Evolutionary conservation across 1,140 invertebrate species (phyloP), one percentile per base, ranked within the genome.

Genomic region (Lepidotrigona ventralis): DNA sequence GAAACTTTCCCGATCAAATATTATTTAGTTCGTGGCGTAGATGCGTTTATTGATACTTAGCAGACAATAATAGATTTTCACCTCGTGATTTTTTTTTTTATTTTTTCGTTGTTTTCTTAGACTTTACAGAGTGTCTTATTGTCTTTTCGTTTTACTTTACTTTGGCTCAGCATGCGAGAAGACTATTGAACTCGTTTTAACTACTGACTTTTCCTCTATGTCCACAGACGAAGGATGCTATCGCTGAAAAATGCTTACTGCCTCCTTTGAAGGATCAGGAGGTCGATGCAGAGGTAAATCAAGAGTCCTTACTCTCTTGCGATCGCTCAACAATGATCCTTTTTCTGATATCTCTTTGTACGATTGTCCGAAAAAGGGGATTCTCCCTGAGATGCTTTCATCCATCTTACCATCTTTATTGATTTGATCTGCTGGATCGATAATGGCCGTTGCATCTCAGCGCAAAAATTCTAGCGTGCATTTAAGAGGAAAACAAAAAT

Each of bases 221-320:
- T 90, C 79, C 70, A 76, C 88, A 87, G 86, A 58, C 73, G 77
- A 74, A 56, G 68, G 80, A 75, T 81, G 53, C 29, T 58, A 60
- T 75, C 64, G 71, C 81, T 85, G 80, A 83, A 83, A 90, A 90
- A 89, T 86, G 81, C 69, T 88, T 83, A 64, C 64, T 79, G 68
- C 79, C 82, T 68, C 68, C 83, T 78, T 82, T 85, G 90, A 87
- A 88, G 84, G 82, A 89, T 87, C 82, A 72, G 39, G 63, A 85
- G 60, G 72, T 66, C 75, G 86, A 80, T 74, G 85, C 83, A 88
- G 90, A 90, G 90, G 90, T 91, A 91, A 91, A 84, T 89, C 83
- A 79, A 84, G 83, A 71, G 69, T 75, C 81, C 63, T 85, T 81
- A 46, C 74, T 81, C 69, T 82, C 64, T 63, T 68, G 54, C 79